Conservation (phyloP, 2,113 vertebrate genomes). For the Emydura subglobosa region DNA sequence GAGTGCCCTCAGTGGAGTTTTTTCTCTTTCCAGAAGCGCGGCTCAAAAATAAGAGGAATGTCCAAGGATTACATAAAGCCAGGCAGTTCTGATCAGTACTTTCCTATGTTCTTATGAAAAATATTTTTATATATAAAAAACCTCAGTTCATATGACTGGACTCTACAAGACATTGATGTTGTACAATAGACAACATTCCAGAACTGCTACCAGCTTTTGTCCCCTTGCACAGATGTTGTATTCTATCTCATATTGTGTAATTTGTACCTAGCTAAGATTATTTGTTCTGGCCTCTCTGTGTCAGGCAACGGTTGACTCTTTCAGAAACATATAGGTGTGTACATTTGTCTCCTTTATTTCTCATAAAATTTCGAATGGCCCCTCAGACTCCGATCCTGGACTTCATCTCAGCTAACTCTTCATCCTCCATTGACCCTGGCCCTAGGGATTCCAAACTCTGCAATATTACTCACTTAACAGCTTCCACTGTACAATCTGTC, state of each 20-base stretch:
- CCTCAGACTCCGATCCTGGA: background rate
- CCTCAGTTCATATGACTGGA: background rate
- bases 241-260: conserved; percentile 40
- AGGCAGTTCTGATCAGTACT: background rate
- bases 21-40: accelerated
- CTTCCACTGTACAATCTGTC: background rate
- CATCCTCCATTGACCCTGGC: background rate
- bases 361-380: background rate
- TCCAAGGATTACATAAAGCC: accelerated
- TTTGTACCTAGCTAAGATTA: background rate
- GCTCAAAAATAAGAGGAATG: accelerated
- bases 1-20: accelerated
- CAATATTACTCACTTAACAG: background rate
- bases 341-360: background rate
- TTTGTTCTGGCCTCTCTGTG: background rate
- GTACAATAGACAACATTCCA: conserved; percentile 26
- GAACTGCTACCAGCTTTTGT: conserved; percentile 49
- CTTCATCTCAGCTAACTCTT: background rate
- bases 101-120: background rate
- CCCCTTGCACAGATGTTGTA: conserved; percentile 12
- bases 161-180: background rate
- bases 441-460: background rate
- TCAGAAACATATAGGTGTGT: conserved; percentile 10
- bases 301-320: conserved; percentile 11
- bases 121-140: background rate